Percentiles rank a stretch among this genome's conserved stretches.
phyloP scores from a whole-genome alignment of 2,797 vertebrate species.

The Remorina albescens region DNA sequence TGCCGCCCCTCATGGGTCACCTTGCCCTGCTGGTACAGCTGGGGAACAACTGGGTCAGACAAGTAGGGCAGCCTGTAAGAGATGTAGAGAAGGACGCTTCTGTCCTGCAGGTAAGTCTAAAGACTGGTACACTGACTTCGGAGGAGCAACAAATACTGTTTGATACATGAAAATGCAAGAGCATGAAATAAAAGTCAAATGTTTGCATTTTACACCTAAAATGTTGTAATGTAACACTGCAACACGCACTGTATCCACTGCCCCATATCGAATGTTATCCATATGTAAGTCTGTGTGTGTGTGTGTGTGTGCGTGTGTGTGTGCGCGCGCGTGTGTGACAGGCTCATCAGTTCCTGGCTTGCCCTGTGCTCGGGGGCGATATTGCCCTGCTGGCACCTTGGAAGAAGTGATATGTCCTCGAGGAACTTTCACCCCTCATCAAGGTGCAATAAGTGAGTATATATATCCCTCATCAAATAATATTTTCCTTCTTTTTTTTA shows the following conservation, averaged over 20 bases:
- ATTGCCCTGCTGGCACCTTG: conserved; percentile 87
- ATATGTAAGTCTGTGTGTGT: conserved; percentile 33
- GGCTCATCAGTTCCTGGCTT: conserved; percentile 84
- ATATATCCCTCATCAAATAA: not conserved
- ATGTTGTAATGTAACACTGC: too few relatives aligned
- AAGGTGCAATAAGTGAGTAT: conserved; percentile 85
- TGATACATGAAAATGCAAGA: not conserved
- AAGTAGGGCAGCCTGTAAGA: conserved; percentile 87
- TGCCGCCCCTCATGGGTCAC: conserved; percentile 84
- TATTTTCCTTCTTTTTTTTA: conserved; percentile 15
- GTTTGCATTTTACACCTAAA: conserved; percentile 2
- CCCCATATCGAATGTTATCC: not conserved
- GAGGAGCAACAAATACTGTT: conserved; percentile 19
- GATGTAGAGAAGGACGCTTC: conserved; percentile 88
- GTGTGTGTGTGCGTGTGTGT: conserved; percentile 28
- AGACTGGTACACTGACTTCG: conserved; percentile 26
- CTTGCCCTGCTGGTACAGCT: conserved; percentile 87
- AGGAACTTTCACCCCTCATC: conserved; percentile 88
- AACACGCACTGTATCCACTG: not conserved
- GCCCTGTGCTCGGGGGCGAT: conserved; percentile 87
- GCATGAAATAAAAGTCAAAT: conserved; percentile 20
- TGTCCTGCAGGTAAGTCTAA: conserved; percentile 86
- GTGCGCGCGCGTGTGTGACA: conserved; percentile 55
- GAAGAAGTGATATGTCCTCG: conserved; percentile 85
- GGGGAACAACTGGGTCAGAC: conserved; percentile 89